phyloP scores from a whole-genome alignment of 2,113 vertebrate genomes.

The Scortum barcoo region DNA sequence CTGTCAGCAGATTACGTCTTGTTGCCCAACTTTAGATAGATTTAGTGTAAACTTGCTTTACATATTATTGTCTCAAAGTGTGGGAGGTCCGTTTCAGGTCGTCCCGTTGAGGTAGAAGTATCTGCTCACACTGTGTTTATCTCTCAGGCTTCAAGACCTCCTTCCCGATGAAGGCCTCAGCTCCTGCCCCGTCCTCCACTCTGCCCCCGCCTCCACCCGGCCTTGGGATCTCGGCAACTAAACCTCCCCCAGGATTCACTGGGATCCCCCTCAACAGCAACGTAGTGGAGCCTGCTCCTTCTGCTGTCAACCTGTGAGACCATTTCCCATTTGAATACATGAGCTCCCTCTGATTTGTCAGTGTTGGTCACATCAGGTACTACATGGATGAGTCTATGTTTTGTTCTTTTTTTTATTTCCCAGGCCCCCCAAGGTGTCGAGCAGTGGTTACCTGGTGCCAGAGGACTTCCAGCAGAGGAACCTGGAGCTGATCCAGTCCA shows the following conservation, averaged over 20 bases:
- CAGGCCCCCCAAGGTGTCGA: constrained; percentile 77
- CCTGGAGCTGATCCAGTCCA: constrained; percentile 94
- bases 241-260: constrained; percentile 95
- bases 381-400: neutral
- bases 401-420: neutral
- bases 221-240: constrained; percentile 86
- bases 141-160: constrained; percentile 90
- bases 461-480: constrained; percentile 96
- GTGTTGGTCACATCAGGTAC: neutral
- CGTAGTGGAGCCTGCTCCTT: constrained; percentile 81
- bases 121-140: constrained; percentile 16
- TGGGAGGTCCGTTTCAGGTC: neutral
- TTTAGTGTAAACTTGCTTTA: neutral
- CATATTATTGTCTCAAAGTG: neutral
- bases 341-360: neutral
- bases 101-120: neutral
- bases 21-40: neutral
- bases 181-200: constrained; percentile 47
- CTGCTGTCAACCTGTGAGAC: constrained; percentile 88
- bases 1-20: neutral
- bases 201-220: constrained; percentile 85
- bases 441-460: constrained; percentile 88
- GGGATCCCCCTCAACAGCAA: constrained; percentile 89
- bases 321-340: neutral
- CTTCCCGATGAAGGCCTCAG: constrained; percentile 88